These are phyloP conservation scores for Agapornis roseicollis DNA, from an alignment of 2,113 vertebrate genomes.

Conservation along the genomic window DNA sequence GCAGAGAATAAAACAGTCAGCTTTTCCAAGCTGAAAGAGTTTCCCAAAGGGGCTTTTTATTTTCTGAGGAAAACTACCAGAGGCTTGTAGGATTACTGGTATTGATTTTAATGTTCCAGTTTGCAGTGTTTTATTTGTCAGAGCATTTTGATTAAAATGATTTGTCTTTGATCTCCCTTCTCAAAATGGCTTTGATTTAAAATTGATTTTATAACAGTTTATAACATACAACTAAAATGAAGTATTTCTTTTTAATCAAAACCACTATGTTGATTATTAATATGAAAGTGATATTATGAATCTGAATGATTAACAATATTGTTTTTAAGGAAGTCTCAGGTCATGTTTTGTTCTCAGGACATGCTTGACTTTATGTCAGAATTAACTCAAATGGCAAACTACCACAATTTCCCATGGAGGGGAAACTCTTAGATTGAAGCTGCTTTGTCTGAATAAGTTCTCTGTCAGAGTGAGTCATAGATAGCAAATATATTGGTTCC, in stretches of 20 bases:
- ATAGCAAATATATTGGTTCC: not conserved
- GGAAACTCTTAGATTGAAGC: not conserved
- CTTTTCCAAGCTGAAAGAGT: not conserved
- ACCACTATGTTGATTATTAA: not conserved
- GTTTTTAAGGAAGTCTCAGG: not conserved
- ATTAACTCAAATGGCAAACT: not conserved
- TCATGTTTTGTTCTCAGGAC: not conserved
- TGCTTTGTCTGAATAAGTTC: not conserved
- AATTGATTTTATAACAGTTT: not conserved
- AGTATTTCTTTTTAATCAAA: not conserved
- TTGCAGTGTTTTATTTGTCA: not conserved
- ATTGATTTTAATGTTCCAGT: constrained; percentile 11
- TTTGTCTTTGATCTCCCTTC: not conserved
- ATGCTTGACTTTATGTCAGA: not conserved
- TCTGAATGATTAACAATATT: not conserved
- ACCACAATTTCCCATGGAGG: not conserved
- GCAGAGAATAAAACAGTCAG: not conserved
- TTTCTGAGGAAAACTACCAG: constrained; percentile 1
- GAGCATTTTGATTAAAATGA: not conserved
- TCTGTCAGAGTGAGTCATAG: not conserved
- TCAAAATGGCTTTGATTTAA: not conserved
- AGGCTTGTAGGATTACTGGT: not conserved
- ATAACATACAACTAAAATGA: not conserved
- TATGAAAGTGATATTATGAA: not conserved
- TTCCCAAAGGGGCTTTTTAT: constrained; percentile 6